These are phyloP conservation scores for Choreutis nemorana DNA, from an alignment of 2,888 invertebrate species.

Conservation along the genomic window DNA sequence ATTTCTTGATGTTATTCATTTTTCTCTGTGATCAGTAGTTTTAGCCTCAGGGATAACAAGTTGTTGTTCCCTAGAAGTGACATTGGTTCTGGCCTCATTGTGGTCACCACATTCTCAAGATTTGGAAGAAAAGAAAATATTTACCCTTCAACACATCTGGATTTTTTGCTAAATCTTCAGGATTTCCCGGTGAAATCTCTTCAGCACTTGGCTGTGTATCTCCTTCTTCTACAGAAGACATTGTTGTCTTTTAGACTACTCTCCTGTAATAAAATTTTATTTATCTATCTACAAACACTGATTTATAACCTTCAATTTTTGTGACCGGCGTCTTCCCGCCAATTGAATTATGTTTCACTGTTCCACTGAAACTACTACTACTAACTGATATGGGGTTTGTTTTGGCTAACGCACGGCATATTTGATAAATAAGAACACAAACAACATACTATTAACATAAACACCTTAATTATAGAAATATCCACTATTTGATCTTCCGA, in stretches of 20 bases:
- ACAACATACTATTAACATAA: constrained; percentile 2
- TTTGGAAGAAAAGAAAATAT: constrained; percentile 4
- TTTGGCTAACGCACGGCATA: too few relatives aligned
- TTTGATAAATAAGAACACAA: constrained; percentile 2
- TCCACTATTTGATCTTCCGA: constrained; percentile 6
- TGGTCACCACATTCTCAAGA: too few relatives aligned
- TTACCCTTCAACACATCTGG: constrained; percentile 69
- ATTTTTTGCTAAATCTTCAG: constrained; percentile 70
- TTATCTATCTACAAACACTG: constrained; percentile 10
- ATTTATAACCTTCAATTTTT: constrained; percentile 12
- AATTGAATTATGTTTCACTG: constrained; percentile 13
- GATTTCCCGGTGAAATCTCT: constrained; percentile 54
- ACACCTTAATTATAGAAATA: constrained; percentile 6
- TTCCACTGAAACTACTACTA: constrained; percentile 6
- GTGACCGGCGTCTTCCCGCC: constrained; percentile 22
- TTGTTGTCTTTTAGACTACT: constrained; percentile 12
- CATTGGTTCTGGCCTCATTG: too few relatives aligned
- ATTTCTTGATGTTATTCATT: too few relatives aligned
- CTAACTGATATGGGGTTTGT: too few relatives aligned
- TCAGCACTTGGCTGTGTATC: constrained; percentile 32
- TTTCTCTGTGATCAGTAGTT: too few relatives aligned
- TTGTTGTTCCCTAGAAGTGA: too few relatives aligned
- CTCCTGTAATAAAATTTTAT: constrained; percentile 2
- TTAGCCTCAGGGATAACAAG: too few relatives aligned
- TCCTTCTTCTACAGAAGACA: constrained; percentile 50